These are phyloP conservation scores for Lasioglossum vierecki DNA, from an alignment of 2,888 invertebrate genomes.

Conservation along the genomic window DNA sequence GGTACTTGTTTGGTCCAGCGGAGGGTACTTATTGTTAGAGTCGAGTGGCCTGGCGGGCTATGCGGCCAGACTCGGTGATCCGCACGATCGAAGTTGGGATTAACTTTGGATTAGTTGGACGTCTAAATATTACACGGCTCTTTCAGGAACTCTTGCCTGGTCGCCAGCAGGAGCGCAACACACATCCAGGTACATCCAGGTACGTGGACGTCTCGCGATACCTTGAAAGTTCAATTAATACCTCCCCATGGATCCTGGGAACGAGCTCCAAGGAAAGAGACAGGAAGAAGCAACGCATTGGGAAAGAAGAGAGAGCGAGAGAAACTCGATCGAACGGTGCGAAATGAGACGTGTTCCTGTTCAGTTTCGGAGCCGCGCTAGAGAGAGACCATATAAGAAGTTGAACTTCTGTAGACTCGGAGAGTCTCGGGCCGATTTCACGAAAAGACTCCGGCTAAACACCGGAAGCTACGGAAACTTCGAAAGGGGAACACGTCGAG, in stretches of 20 bases:
- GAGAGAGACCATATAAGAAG: neutral
- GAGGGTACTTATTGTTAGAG: neutral
- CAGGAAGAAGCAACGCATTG: neutral
- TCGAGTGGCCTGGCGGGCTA: neutral
- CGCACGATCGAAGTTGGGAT: constrained; percentile 33
- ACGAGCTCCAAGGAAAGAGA: neutral
- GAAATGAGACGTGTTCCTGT: constrained; percentile 35
- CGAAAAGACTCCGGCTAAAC: constrained; percentile 53
- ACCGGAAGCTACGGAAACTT: constrained; percentile 62
- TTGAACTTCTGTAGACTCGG: constrained; percentile 17
- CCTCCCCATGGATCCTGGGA: neutral
- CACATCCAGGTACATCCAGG: neutral
- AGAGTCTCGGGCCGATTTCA: constrained; percentile 18
- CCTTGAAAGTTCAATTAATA: constrained; percentile 39
- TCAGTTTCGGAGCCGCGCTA: neutral
- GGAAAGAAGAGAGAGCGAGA: neutral
- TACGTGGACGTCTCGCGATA: neutral
- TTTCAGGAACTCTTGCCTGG: constrained; percentile 3
- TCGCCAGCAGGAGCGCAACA: neutral
- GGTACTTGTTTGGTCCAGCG: constrained; percentile 22
- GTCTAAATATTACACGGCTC: constrained; percentile 39
- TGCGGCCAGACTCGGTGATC: neutral
- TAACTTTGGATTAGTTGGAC: constrained; percentile 46
- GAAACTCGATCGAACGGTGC: constrained; percentile 17
- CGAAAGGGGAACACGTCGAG: constrained; percentile 37